Base-by-base conservation (phyloP, 2,888 invertebrate genomes). In the Drosophila niveifrons region DNA sequence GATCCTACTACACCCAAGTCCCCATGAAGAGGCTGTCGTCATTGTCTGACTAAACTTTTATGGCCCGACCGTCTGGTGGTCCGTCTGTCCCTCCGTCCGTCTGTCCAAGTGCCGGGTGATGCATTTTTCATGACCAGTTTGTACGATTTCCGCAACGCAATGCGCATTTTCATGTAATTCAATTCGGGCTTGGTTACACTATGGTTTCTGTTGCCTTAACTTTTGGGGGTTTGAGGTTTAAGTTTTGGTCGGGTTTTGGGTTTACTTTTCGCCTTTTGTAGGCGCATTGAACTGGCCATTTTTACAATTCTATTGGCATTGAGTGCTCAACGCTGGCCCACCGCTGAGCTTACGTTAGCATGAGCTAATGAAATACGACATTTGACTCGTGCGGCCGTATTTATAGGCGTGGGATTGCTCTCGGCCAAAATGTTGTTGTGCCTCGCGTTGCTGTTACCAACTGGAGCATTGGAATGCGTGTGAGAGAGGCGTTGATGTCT, bases 41-140 rank as follows among this genome's bases (percentile, higher is more conserved):
- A 75, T 72, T 66, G 77, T 76, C 77, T 76, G 76, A 11, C 56
- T 23, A n/a, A 62, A 59, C 75, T 68, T 79, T 78, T 71, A 77
- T 80, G 68, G 65, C 18, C 75, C 61, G 48, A 17, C 28, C 47
- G 59, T 69, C 61, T 56, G 65, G 43, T n/a, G 23, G 39, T 47
- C 18, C 28, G 46, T 52, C 76, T 50, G 75, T 59, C 52, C 44
- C 41, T 41, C 62, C 39, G 52, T 50, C 29, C 39, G 46, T 47
- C 58, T 59, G 56, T 55, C 57, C 62, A 66, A n/a, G 48, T 59
- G 71, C 65, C 69, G 66, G 66, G 75, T 86, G 82, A 81, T 84
- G 84, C 84, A 85, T 85, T 85, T 87, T 85, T 86, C 85, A 86
- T 86, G 88, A 86, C 85, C 85, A 79, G 85, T 82, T 86, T 85